Percentiles rank a stretch among this genome's conserved stretches.
These are phyloP conservation scores for Tangara arthus DNA, from an alignment of 2,797 vertebrate genomes.

Conservation along the genomic window DNA sequence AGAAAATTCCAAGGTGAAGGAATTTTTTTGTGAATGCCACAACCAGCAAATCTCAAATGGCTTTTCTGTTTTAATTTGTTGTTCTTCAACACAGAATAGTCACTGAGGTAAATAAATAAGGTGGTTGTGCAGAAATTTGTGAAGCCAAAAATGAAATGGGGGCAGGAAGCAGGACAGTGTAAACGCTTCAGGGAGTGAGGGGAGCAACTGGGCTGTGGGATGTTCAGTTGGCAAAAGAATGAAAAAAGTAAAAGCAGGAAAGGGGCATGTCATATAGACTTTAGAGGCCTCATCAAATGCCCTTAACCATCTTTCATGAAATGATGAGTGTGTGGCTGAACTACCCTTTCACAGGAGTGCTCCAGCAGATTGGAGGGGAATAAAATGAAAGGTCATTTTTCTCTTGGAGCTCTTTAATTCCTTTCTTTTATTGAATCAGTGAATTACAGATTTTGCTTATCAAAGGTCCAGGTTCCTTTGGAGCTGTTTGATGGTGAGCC, in stretches of 20 bases:
- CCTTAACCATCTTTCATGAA: slow-evolving; percentile 3
- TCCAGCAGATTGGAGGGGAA: background rate
- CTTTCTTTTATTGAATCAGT: background rate
- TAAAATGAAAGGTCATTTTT: slow-evolving; percentile 17
- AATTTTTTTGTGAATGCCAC: background rate
- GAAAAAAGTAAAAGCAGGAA: background rate
- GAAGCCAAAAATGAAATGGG: background rate
- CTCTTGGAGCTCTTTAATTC: slow-evolving; percentile 9
- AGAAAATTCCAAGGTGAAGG: background rate
- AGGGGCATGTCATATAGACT: background rate
- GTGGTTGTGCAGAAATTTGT: background rate
- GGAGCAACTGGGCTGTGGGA: background rate
- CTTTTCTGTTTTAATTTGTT: background rate
- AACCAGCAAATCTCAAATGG: background rate
- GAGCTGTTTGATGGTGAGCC: slow-evolving; percentile 28
- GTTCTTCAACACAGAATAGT: background rate
- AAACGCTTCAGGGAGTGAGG: background rate
- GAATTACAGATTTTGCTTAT: slow-evolving; percentile 12
- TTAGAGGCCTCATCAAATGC: background rate
- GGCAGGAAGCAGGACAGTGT: background rate
- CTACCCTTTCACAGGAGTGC: background rate
- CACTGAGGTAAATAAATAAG: background rate
- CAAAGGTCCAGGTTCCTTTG: slow-evolving; percentile 22
- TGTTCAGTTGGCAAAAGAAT: background rate
- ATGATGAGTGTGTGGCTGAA: slow-evolving; percentile 16